Evolutionary conservation across 2,113 vertebrate genomes (phyloP).

Genomic region (Datnioides undecimradiatus): DNA sequence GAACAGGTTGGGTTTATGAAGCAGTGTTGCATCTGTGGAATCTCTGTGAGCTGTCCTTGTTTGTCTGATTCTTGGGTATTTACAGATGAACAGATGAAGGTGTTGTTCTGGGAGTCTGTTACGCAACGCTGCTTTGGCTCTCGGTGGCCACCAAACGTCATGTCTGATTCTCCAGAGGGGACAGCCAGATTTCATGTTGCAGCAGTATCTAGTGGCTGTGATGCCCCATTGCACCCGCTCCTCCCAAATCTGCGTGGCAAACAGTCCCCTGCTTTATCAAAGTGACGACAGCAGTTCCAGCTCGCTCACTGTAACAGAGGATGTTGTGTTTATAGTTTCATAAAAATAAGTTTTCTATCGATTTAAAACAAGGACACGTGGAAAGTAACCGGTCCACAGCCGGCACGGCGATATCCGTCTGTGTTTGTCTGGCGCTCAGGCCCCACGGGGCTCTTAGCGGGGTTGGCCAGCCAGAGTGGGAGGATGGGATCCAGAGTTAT

Average conservation of each 20-base stretch:
- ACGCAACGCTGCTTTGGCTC: constrained; percentile 15
- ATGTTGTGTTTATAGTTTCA: constrained; percentile 15
- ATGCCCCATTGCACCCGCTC: constrained; percentile 44
- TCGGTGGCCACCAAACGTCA: constrained; percentile 10
- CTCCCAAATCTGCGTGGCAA: constrained; percentile 30
- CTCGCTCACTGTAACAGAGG: neutral
- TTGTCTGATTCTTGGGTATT: constrained; percentile 27
- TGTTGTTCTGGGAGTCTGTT: constrained; percentile 7
- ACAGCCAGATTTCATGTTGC: constrained; percentile 56
- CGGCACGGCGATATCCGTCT: neutral
- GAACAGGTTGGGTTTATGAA: neutral
- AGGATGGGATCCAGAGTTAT: constrained; percentile 52
- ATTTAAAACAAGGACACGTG: constrained; percentile 17
- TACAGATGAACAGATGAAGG: constrained; percentile 39
- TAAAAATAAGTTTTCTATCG: constrained; percentile 17
- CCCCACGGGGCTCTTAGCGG: constrained; percentile 39
- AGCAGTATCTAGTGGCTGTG: constrained; percentile 73
- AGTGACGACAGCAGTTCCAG: neutral
- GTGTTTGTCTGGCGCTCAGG: constrained; percentile 25
- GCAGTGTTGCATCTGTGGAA: neutral
- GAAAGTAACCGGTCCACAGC: constrained; percentile 20
- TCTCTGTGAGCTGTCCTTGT: neutral
- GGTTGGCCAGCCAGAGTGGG: constrained; percentile 37
- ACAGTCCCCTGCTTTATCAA: constrained; percentile 3
- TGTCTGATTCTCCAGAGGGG: constrained; percentile 23